Evolutionary conservation across 2,797 vertebrate genomes (phyloP).

Genomic region (Urosaurus nigricauda): DNA sequence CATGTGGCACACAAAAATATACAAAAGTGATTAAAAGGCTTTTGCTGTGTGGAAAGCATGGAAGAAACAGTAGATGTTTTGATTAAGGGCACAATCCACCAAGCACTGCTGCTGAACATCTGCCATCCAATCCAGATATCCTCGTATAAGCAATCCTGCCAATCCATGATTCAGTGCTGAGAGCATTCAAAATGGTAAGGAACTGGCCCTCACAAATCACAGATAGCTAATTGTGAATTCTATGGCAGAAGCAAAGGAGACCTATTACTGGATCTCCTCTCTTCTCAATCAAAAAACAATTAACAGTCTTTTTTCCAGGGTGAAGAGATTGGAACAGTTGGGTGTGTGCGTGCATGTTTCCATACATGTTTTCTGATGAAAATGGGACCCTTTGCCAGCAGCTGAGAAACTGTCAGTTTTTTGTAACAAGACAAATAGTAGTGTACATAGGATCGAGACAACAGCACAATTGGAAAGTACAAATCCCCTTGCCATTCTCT

Average conservation of each 20-base stretch:
- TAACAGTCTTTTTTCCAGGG: neutral
- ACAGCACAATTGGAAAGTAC: neutral
- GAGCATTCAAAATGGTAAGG: neutral
- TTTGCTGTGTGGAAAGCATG: slow-evolving; percentile 64
- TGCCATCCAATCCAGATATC: neutral
- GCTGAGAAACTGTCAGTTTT: no score
- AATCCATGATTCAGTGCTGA: neutral
- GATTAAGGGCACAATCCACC: slow-evolving; percentile 45
- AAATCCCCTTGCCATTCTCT: neutral
- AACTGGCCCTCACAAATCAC: neutral
- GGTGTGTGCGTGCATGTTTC: no score
- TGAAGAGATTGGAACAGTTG: neutral
- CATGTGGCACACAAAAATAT: slow-evolving; percentile 63
- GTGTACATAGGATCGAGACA: neutral
- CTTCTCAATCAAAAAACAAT: neutral
- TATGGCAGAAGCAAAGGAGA: neutral
- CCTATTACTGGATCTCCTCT: neutral
- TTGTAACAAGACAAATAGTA: neutral
- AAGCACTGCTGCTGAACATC: neutral
- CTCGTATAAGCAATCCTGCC: neutral
- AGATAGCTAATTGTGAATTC: neutral
- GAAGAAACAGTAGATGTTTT: slow-evolving; percentile 50
- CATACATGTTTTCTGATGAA: neutral
- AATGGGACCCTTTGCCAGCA: neutral
- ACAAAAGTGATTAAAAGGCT: slow-evolving; percentile 69